Base-by-base conservation (phyloP, 2,888 invertebrate species). In the Stenodera caucasica region DNA sequence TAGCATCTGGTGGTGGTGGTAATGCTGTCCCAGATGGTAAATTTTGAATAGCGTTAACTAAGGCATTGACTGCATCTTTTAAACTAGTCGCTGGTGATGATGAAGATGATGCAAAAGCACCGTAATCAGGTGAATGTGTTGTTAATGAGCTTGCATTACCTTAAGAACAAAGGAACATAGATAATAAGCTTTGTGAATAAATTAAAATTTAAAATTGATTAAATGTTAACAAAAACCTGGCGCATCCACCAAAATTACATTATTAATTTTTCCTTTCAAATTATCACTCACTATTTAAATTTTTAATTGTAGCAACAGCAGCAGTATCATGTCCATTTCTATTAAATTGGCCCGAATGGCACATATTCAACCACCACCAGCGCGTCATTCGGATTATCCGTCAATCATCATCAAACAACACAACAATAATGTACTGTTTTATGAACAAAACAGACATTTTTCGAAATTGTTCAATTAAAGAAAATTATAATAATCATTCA, bases 1-100 rank as follows among this genome's bases (percentile, higher is more conserved):
- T 84, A 73, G 86, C 84, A 78, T 89, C 90, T 0, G 89, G 89
- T 8, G 87, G 86, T 5, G 88, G 88, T 52, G 86, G 85, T 50
- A 85, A 84, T 33, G 88, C 83, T 21, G 64, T 64, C 9, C 33
- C 60, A 23, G 63, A 51, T 37, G 86, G 84, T 40, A 40, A 11
- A 72, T 85, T 86, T 79, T 88, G 88, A 61, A 90, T 84, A 2
- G 87, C 85, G 18, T 84, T 82, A 50, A 86, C 85, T 56, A 90
- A 83, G 77, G 85, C 85, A 78, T 84, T 86, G 0, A 88, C 85
- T 63, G 89, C 84, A 70, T 88, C 88, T 70, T 60, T 33, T 8
- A 89, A 88, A 49, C 86, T 80, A 1, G 86, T 84, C 0, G 85
- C 82, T 2, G 72, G 72, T 30, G 77, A 74, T 26, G 26, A 26